Percentiles rank a stretch among this genome's conserved stretches.
Evolutionary conservation across 2,888 invertebrate genomes (phyloP).

Genomic region (Drosophila neotestacea): DNA sequence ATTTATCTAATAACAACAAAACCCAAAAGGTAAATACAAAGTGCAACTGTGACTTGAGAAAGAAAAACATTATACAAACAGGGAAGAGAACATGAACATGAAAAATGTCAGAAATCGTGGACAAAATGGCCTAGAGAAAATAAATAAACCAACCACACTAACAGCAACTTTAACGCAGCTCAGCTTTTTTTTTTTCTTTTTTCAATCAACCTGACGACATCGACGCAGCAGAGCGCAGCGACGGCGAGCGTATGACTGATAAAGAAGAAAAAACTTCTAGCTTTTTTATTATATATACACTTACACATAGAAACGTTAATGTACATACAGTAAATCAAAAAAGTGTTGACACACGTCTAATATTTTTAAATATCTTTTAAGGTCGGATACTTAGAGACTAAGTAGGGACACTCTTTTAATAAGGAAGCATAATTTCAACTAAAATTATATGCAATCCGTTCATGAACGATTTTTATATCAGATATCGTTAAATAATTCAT

Average conservation of each 20-base stretch:
- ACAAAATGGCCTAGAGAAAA: constrained; percentile 63
- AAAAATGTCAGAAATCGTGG: constrained; percentile 50
- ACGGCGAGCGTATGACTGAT: constrained; percentile 49
- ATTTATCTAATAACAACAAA: constrained; percentile 50
- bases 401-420: no score
- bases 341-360: no score
- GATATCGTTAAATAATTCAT: no score
- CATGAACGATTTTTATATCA: no score
- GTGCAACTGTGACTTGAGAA: constrained; percentile 35
- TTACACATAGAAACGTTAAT: constrained; percentile 3
- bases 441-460: no score
- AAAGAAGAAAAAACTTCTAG: constrained; percentile 56
- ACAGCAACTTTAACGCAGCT: constrained; percentile 14
- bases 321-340: neutral
- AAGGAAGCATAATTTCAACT: no score
- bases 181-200: constrained; percentile 45
- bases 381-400: no score
- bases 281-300: constrained; percentile 35
- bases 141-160: constrained; percentile 37
- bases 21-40: constrained; percentile 52
- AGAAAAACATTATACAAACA: constrained; percentile 52
- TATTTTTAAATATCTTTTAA: no score
- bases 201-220: constrained; percentile 55
- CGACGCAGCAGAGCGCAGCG: constrained; percentile 62
- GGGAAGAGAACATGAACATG: constrained; percentile 45